Evolutionary conservation across 2,797 vertebrate genomes (phyloP), one percentile per base, ranked within the genome.

Genomic region (Melanotaenia parkinsoni): DNA sequence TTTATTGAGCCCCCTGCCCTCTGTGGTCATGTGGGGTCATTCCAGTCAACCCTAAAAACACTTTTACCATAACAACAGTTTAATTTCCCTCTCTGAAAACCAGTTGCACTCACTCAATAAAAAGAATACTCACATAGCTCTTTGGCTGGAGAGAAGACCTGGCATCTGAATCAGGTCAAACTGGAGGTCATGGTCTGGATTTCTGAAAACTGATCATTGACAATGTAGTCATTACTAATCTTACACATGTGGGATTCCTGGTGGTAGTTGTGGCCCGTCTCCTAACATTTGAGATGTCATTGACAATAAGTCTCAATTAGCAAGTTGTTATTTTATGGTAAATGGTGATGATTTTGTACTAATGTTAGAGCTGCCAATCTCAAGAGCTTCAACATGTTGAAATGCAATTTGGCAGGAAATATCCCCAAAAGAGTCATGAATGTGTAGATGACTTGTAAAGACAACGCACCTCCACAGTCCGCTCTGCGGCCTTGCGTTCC

Each of bases 1-100:
- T 92, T 92, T 91, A 87, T 86, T 58, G 82, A 72, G 82, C 63
- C 79, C 79, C 79, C 67, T 82, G 75, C 67, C 85, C 51, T 87
- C 51, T 0, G 22, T 5, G 74, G 85, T 83, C 86, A 79, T 63
- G 0, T 4, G 2, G 63, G 86, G 87, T 90, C 89, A 76, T 30
- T 74, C 70, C 63, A 66, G 77, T 71, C 77, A 58, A 71, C 78
- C 82, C 43, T 76, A 45, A 79, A 61, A 51, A 83, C 79, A 60
- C 79, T 56, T 45, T 67, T 53, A 63, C 65, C 16, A n/a, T 62
- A 80, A 83, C 72, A 68, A 76, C 69, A 62, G 45, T 51, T 43
- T 58, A 24, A 67, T 80, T 86, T 53, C 69, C 76, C 63, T 73
- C 30, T 4, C 50, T 70, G 63, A 79, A 73, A 82, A 50, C 68